phyloP scores from a whole-genome alignment of 1,140 invertebrate genomes.

The Venturia canescens region DNA sequence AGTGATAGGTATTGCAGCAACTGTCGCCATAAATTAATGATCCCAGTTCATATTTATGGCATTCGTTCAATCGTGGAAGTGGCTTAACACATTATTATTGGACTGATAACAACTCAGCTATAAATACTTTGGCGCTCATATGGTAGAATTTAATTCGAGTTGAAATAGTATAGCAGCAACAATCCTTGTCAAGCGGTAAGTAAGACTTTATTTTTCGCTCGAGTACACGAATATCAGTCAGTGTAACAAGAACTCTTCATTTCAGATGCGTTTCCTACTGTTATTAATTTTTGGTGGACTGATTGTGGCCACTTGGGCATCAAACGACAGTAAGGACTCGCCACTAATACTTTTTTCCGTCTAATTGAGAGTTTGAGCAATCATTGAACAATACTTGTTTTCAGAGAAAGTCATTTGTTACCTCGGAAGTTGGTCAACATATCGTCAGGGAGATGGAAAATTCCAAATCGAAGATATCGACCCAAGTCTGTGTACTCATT shows the following conservation, averaged over 20 bases:
- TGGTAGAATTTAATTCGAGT: no score
- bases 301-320: background rate
- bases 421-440: constrained; percentile 85
- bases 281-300: background rate
- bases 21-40: no score
- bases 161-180: no score
- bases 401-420: constrained; percentile 82
- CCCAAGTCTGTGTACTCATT: constrained; percentile 83
- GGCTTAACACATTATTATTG: no score
- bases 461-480: constrained; percentile 83
- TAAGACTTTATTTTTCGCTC: no score
- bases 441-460: constrained; percentile 81
- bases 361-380: background rate
- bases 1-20: no score
- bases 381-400: constrained; percentile 1
- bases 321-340: background rate
- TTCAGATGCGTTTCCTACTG: background rate
- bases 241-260: background rate
- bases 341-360: background rate
- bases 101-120: no score
- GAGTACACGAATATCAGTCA: no score
- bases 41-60: no score
- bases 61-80: no score
- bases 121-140: no score
- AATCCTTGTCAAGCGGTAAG: no score